phyloP scores from a whole-genome alignment of 2,888 invertebrate genomes.

The Syritta pipiens region DNA sequence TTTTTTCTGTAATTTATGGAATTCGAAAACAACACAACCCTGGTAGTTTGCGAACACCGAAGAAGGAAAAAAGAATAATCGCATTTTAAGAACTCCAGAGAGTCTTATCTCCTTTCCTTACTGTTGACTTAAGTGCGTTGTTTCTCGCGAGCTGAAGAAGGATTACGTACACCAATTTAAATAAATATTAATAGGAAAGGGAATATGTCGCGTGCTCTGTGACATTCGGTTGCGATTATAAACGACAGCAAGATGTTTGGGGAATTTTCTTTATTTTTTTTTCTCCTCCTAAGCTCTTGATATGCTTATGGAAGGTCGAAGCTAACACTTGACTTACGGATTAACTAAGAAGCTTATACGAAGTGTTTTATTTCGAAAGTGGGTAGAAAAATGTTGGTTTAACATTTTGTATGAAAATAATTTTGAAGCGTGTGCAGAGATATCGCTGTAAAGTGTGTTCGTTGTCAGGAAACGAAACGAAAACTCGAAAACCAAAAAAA shows the following conservation, averaged over 20 bases:
- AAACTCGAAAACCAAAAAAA: too few relatives aligned
- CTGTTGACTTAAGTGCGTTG: too few relatives aligned
- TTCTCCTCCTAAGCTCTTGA: not conserved
- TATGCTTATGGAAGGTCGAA: not conserved
- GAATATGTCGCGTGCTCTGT: constrained; percentile 25
- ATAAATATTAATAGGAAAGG: constrained; percentile 25
- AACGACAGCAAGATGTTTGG: not conserved
- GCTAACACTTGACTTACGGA: not conserved
- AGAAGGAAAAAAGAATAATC: constrained; percentile 3
- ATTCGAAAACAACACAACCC: too few relatives aligned
- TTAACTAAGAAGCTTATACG: not conserved
- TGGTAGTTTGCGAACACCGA: too few relatives aligned
- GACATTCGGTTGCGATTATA: not conserved
- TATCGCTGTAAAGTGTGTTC: too few relatives aligned
- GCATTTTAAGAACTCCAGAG: too few relatives aligned
- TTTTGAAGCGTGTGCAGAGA: not conserved
- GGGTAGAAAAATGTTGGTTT: too few relatives aligned
- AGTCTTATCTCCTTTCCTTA: too few relatives aligned
- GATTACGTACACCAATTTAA: constrained; percentile 36
- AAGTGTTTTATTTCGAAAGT: not conserved
- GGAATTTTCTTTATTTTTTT: not conserved
- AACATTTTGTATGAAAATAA: not conserved
- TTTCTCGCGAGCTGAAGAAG: too few relatives aligned
- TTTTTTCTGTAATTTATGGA: too few relatives aligned
- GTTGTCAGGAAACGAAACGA: too few relatives aligned